Base-by-base conservation (phyloP, 35 echinoderm and acorn worm genomes). In the Ptychodera flava region DNA sequence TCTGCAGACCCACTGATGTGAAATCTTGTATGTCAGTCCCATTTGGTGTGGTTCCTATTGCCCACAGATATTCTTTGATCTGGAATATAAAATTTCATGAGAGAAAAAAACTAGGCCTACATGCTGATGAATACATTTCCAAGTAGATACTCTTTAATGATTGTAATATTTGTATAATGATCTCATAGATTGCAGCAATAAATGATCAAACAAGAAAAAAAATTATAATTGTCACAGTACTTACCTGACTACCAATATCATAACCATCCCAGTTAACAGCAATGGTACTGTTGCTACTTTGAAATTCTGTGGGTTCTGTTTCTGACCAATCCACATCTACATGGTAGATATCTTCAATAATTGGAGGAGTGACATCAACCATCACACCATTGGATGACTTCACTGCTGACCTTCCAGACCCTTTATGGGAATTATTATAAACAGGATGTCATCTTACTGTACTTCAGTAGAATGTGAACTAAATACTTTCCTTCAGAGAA, bases 11-110 rank as follows among this genome's bases (percentile, higher is more conserved):
- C 80, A 85, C 78, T 75, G 75, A 85, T 34, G 81, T 77, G 86
- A 90, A 90, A 35, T 79, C 78, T 86, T 90, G 89, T 30, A 90
- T 33, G 28, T 90, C 84, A 36, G 83, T 79, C 27, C 34, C 77
- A 36, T 84, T 84, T 85, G 83, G 83, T 15, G 53, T 77, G 1
- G 83, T 80, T 80, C 89, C 89, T 31, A 90, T 90, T 30, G 89
- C 83, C 89, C 89, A 90, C n/a, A 22, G 78, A 80, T 85, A 79
- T 37, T 86, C 89, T 83, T 90, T 38, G 28, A 82, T 6, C 31
- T 34, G 32, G 0, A 82, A 82, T n/a, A n/a, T n/a, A n/a, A n/a
- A n/a, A n/a, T n/a, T n/a, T n/a, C n/a, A n/a, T n/a, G n/a, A n/a
- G n/a, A n/a, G n/a, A n/a, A n/a, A n/a, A n/a, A n/a, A n/a, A n/a